Conservation (phyloP, 1,140 invertebrate species). For the Camponotus vicinus region DNA sequence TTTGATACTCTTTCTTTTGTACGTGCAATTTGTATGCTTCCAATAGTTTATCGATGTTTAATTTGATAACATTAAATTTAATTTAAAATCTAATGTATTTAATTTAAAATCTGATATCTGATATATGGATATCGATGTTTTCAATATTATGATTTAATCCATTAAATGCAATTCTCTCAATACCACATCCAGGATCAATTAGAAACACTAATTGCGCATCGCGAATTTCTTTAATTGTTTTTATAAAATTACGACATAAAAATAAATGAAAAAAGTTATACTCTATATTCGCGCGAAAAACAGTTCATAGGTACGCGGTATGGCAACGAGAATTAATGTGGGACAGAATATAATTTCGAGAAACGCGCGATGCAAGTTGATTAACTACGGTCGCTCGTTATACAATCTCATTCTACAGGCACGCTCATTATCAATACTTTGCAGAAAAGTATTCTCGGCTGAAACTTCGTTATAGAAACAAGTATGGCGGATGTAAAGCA, state of each 20-base stretch:
- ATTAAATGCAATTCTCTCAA: conserved; percentile 8
- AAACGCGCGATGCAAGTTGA: conserved; percentile 39
- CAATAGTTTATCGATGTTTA: neutral
- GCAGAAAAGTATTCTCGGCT: conserved; percentile 25
- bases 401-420: neutral
- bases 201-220: neutral
- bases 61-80: conserved; percentile 18
- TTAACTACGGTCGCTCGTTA: conserved; percentile 46
- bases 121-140: neutral
- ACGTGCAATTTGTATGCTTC: neutral
- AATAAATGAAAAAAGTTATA: conserved; percentile 21
- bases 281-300: neutral
- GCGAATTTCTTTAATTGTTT: neutral
- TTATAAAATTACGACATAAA: neutral
- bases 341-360: conserved; percentile 30
- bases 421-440: conserved; percentile 26
- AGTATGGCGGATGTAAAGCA: neutral
- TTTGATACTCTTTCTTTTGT: neutral
- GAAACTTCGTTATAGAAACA: conserved; percentile 21
- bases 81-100: conserved; percentile 28
- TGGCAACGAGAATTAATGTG: conserved; percentile 21
- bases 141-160: conserved; percentile 25
- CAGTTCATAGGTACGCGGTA: neutral
- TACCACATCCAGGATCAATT: neutral
- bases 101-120: conserved; percentile 12